Base-by-base conservation (phyloP, 2,888 invertebrate species). In the Pachymerium ferrugineum region DNA sequence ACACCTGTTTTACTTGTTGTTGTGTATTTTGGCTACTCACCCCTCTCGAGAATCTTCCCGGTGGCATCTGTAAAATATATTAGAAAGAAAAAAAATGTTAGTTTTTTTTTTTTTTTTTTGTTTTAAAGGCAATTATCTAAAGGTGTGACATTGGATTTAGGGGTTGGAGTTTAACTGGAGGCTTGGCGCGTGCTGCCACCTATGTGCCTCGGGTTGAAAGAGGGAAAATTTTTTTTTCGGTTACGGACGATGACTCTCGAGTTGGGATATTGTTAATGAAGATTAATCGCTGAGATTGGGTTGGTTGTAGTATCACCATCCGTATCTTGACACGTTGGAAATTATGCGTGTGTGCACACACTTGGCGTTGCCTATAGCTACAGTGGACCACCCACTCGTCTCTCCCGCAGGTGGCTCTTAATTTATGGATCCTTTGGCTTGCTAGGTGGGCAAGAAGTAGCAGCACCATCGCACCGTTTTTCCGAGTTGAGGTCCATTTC, bases 261-360 rank as follows among this genome's bases (percentile, higher is more conserved):
- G n/a, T 54, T 54, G 54, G 54, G 28, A 25, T 25, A 54, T 54
- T 54, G 25, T 12, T 54, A 54, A 54, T 54, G 54, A 54, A 54
- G 54, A 54, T 54, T 54, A 54, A 54, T 54, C 54, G 54, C 54
- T 25, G 10, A 54, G 54, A 30, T 69, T 69, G 69, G 33, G 69
- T 29, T 30, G 25, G 69, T 28, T 28, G 25, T 25, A 22, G 54
- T 69, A 69, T 69, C 69, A 19, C 33, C 30, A 33, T 69, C 69
- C 33, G 30, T 30, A 69, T 69, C 69, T 54, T 69, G 69, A 69
- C 69, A 69, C 69, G 29, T n/a, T 69, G 33, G 29, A 69, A 69
- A 69, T 69, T 69, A 69, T 69, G 69, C 69, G 33, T 33, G 69
- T 54, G 33, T 19, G 69, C 69, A 69, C 69, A 69, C 69, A 69